Conservation (phyloP, 2,888 invertebrate species). For the Molorchus minor region DNA sequence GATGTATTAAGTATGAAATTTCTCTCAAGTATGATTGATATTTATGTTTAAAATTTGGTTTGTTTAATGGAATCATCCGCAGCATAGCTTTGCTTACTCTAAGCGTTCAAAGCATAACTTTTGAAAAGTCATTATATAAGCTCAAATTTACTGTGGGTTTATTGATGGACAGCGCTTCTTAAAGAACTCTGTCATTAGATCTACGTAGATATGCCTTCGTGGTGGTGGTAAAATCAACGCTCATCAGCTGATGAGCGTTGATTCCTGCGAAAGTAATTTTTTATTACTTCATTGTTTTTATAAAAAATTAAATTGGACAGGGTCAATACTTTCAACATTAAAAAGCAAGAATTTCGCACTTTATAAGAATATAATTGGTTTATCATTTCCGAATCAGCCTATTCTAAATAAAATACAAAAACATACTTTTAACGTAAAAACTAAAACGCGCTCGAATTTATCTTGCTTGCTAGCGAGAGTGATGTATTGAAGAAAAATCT, state of each 20-base stretch:
- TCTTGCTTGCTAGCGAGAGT: conserved; percentile 23
- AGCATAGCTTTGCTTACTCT: background rate
- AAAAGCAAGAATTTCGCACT: too few relatives aligned
- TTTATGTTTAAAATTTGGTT: conserved; percentile 1
- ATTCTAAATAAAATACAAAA: background rate
- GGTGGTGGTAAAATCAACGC: too few relatives aligned
- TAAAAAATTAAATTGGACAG: background rate
- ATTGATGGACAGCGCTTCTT: too few relatives aligned
- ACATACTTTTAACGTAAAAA: conserved; percentile 9
- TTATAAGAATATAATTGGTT: too few relatives aligned
- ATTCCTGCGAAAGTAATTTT: too few relatives aligned
- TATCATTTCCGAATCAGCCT: background rate
- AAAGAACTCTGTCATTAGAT: background rate
- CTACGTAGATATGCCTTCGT: background rate
- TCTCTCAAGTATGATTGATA: conserved; percentile 10
- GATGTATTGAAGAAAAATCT: conserved; percentile 36
- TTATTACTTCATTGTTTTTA: background rate
- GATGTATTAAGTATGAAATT: background rate
- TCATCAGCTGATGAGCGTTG: too few relatives aligned
- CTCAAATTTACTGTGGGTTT: too few relatives aligned
- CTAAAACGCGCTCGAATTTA: conserved; percentile 18
- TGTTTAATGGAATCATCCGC: background rate
- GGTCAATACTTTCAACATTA: too few relatives aligned
- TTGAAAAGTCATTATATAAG: too few relatives aligned
- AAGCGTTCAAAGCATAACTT: background rate